Base-by-base conservation (phyloP, 2,113 vertebrate genomes). In the Mohoua ochrocephala region DNA sequence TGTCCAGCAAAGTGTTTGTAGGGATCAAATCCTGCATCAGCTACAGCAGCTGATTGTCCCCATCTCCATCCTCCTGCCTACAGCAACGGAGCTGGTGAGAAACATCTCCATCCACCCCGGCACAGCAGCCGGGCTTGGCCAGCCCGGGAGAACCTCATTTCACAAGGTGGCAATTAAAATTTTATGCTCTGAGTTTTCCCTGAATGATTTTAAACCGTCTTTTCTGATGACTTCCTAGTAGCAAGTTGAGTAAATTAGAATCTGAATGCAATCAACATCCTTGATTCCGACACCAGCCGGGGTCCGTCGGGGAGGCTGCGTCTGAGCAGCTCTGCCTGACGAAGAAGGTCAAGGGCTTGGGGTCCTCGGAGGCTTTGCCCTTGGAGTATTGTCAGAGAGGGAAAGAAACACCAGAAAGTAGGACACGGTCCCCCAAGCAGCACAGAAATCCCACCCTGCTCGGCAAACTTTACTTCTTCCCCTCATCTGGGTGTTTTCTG, bases 181-280 rank as follows among this genome's bases (percentile, higher is more conserved):
- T 97, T 97, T 69, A 97, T 97, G 93, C 93, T 87, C 89, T 56
- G 94, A 91, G 95, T 89, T 97, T 95, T 95, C 97, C 93, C 95
- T 94, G 94, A 96, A 93, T 93, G 88, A 84, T 93, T 97, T 92
- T 70, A 89, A 95, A 89, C 93, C 22, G 4, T 77, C 89, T 91
- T 89, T 90, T 93, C 85, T 92, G 88, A 96, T 95, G 82, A 93
- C 93, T 96, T 96, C 94, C 91, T 80, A 87, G 95, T 77, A 96
- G 78, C 74, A 50, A 96, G 82, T 56, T 3, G 35, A 92, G 91
- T 91, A 89, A 96, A 95, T 95, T 93, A 95, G 93, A 94, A 92
- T 91, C 65, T 50, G 80, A 92, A 81, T 42, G 84, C 94, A 96
- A 97, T 94, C 96, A 96, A 70, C 94, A 93, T 87, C 83, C 86